Evolutionary conservation across 2,113 vertebrate species (phyloP).

Genomic region (Haemorhous mexicanus): DNA sequence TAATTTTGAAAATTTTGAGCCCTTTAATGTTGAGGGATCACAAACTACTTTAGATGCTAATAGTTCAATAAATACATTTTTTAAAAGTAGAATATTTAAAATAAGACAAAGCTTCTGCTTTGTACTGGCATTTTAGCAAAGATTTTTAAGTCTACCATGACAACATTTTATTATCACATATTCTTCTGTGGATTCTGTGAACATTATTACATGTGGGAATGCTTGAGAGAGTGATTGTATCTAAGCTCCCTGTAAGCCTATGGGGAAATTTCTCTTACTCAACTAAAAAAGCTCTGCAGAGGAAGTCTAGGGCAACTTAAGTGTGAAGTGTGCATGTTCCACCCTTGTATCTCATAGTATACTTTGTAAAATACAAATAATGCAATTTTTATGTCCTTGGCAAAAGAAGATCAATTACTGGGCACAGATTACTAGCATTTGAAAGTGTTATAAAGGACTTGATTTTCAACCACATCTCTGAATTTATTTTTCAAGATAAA

Average conservation of each 20-base stretch:
- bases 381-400: neutral
- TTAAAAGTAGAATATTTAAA: neutral
- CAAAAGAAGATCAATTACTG: neutral
- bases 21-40: neutral
- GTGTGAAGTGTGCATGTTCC: neutral
- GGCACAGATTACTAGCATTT: neutral
- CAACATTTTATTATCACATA: neutral
- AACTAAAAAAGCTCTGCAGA: neutral
- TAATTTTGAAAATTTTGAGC: neutral
- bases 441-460: neutral
- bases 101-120: neutral
- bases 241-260: neutral
- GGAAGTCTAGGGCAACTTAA: neutral
- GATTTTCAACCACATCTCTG: neutral
- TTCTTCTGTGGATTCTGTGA: neutral
- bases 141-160: neutral
- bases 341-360: neutral
- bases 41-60: neutral
- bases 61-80: neutral
- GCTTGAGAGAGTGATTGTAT: neutral
- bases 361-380: neutral
- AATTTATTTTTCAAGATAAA: neutral
- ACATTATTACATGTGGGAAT: neutral
- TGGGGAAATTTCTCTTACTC: neutral
- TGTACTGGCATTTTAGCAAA: neutral